A percentile compares a stretch with the other conserved stretches of the same genome.
Evolutionary conservation across 2,113 vertebrate species (phyloP).

Genomic region (Pluvialis apricaria): DNA sequence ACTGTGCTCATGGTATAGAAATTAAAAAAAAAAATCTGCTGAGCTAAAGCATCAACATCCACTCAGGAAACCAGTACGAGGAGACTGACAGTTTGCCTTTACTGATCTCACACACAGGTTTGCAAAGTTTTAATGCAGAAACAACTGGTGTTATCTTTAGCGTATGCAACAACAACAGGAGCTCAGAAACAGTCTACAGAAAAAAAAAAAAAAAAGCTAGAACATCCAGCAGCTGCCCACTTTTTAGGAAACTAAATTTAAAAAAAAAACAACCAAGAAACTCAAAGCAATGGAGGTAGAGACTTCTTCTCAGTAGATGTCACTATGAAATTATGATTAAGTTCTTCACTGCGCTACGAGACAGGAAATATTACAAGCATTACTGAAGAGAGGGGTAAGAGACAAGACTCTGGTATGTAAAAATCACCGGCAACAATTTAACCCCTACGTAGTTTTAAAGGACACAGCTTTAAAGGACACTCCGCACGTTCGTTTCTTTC

Average conservation of each 20-base stretch:
- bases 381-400: too few species aligned
- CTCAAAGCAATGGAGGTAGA: neutral
- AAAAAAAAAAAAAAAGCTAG: neutral
- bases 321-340: rapidly evolving
- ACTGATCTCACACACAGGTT: rapidly evolving
- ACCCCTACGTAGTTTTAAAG: rapidly evolving
- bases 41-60: rapidly evolving
- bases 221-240: rapidly evolving
- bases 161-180: rapidly evolving
- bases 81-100: too few species aligned
- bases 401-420: neutral
- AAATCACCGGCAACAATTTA: rapidly evolving
- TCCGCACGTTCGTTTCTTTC: rapidly evolving
- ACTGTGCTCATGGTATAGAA: rapidly evolving
- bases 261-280: neutral
- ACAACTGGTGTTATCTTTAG: rapidly evolving
- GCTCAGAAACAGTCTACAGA: neutral
- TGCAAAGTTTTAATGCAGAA: rapidly evolving
- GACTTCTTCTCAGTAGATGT: rapidly evolving
- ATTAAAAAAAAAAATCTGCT: rapidly evolving
- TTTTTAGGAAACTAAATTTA: neutral
- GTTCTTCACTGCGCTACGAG: rapidly evolving
- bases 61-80: rapidly evolving
- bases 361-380: rapidly evolving
- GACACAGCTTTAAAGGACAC: too few species aligned